Percentiles rank a stretch among this genome's conserved stretches.
Conservation (phyloP, 2,113 vertebrate genomes). For the Bothrops jararaca region DNA sequence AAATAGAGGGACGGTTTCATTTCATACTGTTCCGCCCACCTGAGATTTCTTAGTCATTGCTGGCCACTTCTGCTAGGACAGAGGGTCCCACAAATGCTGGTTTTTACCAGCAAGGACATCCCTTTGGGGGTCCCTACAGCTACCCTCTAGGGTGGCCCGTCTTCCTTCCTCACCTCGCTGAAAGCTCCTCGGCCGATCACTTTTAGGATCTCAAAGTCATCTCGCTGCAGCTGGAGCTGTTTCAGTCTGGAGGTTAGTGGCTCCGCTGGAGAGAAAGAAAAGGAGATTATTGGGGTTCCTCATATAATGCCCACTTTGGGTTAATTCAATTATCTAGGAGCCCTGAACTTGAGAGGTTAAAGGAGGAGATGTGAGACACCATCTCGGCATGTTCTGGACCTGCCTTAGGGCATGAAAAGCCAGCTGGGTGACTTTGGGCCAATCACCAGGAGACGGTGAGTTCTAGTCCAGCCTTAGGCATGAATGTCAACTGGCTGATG, state of each 20-base stretch:
- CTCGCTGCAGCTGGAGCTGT: constrained; percentile 74
- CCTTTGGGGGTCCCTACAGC: not conserved
- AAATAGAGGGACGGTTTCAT: not conserved
- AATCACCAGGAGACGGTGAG: not conserved
- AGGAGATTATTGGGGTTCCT: not conserved
- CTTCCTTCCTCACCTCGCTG: constrained; percentile 78
- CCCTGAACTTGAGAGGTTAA: not conserved
- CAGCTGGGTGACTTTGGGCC: not conserved
- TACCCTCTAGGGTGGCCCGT: not conserved
- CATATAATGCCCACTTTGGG: not conserved
- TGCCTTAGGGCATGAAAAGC: not conserved
- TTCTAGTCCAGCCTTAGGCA: not conserved
- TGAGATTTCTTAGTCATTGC: not conserved
- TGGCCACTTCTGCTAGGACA: not conserved
- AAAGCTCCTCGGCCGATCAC: constrained; percentile 86
- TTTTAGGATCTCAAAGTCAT: constrained; percentile 85
- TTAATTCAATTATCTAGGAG: not conserved
- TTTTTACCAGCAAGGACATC: not conserved
- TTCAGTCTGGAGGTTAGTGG: constrained; percentile 75
- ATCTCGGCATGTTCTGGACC: not conserved
- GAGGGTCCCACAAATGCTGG: not conserved
- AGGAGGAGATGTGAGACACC: not conserved
- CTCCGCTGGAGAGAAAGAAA: constrained; percentile 58
- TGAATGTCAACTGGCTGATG: too few species aligned
- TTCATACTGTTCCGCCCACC: not conserved